Evolutionary conservation across 2,797 vertebrate genomes (phyloP).

Genomic region (Pseudochirops cupreus): DNA sequence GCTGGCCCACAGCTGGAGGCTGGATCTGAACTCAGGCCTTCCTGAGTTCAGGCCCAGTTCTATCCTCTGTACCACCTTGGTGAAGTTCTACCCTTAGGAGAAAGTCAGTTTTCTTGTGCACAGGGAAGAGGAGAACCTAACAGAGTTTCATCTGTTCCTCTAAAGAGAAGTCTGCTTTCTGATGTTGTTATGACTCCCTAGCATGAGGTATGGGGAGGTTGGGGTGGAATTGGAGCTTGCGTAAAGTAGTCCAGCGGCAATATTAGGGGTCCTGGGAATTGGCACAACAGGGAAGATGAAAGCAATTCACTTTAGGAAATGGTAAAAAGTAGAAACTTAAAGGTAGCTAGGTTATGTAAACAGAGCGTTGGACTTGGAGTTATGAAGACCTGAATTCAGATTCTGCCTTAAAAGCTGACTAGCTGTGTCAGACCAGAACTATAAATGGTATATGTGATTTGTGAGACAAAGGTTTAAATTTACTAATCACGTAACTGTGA

Average conservation of each 20-base stretch:
- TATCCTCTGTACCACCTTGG: not conserved
- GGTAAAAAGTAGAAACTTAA: not conserved
- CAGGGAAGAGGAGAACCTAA: not conserved
- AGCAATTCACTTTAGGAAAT: not conserved
- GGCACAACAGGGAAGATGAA: not conserved
- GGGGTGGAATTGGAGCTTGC: not conserved
- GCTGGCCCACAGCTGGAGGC: not conserved
- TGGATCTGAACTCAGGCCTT: not conserved
- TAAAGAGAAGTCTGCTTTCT: not conserved
- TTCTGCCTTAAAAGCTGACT: too few species aligned
- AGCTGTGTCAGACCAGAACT: too few species aligned
- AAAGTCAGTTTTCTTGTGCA: not conserved
- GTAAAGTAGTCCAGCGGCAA: not conserved
- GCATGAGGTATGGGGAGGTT: not conserved
- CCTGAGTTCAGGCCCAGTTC: not conserved
- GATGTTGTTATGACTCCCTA: not conserved
- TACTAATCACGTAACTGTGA: too few species aligned
- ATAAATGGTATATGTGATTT: too few species aligned
- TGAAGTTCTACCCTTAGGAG: not conserved
- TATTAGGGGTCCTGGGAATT: not conserved
- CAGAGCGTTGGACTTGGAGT: not conserved
- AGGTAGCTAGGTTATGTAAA: not conserved
- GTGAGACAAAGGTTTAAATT: too few species aligned
- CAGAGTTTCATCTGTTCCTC: not conserved
- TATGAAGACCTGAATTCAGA: not conserved